These are phyloP conservation scores for Platycercus adscitus DNA, from an alignment of 2,113 vertebrate genomes.

Conservation along the genomic window DNA sequence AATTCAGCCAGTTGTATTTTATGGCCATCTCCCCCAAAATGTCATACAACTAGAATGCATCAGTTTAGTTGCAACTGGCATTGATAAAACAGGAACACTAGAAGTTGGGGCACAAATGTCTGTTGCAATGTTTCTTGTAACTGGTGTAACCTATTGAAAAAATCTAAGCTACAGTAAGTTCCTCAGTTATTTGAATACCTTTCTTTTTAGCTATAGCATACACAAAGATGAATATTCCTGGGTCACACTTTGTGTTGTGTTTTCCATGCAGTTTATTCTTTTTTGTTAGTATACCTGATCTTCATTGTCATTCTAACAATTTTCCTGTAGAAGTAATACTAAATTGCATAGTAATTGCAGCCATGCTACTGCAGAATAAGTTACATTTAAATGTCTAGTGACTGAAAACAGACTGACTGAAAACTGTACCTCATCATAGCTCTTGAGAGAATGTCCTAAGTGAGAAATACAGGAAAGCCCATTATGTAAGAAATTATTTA, in stretches of 20 bases:
- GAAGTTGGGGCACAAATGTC: neutral
- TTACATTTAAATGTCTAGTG: constrained; percentile 32
- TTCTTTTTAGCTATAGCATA: neutral
- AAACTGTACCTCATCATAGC: neutral
- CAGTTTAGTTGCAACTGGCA: neutral
- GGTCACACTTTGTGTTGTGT: neutral
- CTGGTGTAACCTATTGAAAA: neutral
- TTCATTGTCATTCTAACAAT: constrained; percentile 32
- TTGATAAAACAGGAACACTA: neutral
- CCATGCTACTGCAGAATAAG: constrained; percentile 45
- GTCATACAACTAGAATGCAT: neutral
- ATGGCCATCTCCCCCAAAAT: neutral
- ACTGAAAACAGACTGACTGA: constrained; percentile 31
- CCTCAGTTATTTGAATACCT: neutral
- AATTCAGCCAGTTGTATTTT: neutral
- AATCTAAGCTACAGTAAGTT: neutral
- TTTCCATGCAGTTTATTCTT: neutral
- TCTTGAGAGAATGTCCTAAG: neutral
- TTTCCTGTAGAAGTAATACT: constrained; percentile 14
- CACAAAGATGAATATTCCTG: neutral
- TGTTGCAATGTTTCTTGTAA: neutral
- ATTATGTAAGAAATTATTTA: neutral
- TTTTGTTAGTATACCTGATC: neutral
- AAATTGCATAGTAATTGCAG: constrained; percentile 26
- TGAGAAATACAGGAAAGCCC: neutral